Evolutionary conservation across 1,140 invertebrate genomes (phyloP).

Genomic region (Brachystomella parvula): DNA sequence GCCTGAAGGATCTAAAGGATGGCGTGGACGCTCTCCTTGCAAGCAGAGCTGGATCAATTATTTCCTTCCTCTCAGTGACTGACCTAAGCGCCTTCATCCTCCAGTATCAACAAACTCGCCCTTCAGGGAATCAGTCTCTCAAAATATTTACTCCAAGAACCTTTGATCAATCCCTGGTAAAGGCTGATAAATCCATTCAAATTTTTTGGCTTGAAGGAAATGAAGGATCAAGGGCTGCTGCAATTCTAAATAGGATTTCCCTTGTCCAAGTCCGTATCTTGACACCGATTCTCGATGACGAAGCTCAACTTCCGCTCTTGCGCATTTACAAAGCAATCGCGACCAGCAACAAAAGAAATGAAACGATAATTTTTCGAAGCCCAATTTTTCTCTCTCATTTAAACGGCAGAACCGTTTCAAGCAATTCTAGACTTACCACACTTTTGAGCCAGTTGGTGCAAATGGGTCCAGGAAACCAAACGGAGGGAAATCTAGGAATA

Average conservation of each 20-base stretch:
- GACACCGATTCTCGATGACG: conserved; percentile 26
- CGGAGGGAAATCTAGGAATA: not conserved
- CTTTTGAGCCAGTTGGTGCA: not conserved
- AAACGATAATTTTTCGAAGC: not conserved
- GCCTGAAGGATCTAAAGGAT: not conserved
- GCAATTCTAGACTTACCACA: not conserved
- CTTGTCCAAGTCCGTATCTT: conserved; percentile 21
- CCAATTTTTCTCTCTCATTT: not conserved
- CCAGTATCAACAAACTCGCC: not conserved
- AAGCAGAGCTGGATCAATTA: conserved; percentile 6
- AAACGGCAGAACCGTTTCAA: conserved; percentile 4
- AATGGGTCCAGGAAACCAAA: not conserved
- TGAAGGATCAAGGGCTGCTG: conserved; percentile 11
- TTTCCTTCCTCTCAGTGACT: conserved; percentile 16
- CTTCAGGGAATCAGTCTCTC: not conserved
- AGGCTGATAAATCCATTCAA: conserved; percentile 1
- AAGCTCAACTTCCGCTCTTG: conserved; percentile 15
- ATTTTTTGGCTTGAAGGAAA: conserved; percentile 23
- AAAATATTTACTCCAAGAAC: conserved; percentile 16
- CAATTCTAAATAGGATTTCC: conserved; percentile 28
- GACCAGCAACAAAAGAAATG: not conserved
- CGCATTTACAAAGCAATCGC: conserved; percentile 11
- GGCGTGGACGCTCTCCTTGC: conserved; percentile 19
- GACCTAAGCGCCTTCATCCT: conserved; percentile 10
- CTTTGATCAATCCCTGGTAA: not conserved